These are phyloP conservation scores for Aphelenchoides fujianensis DNA, from an alignment of 1,140 invertebrate genomes.

Conservation along the genomic window DNA sequence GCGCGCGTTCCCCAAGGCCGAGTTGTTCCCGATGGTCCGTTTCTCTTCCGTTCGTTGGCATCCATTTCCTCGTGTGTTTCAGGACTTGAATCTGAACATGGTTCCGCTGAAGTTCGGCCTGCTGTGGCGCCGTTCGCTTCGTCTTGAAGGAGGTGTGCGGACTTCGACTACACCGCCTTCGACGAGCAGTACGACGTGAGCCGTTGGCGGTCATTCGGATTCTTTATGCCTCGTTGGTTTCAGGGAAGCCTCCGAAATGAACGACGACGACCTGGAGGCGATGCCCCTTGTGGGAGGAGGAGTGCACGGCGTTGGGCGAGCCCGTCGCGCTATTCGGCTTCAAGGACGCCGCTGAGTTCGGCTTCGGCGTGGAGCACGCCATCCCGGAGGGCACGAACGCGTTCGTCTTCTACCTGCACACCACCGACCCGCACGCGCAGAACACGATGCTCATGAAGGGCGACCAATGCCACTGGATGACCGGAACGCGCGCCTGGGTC, in stretches of 20 bases:
- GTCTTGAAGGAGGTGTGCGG: not conserved
- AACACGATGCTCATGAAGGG: not conserved
- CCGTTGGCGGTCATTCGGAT: not conserved
- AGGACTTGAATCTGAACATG: conserved; percentile 5
- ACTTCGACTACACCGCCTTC: conserved; percentile 19
- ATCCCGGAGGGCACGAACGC: conserved; percentile 7
- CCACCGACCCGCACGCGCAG: not conserved
- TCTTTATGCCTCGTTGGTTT: conserved; percentile 7
- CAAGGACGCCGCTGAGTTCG: not conserved
- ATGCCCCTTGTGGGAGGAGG: conserved; percentile 16
- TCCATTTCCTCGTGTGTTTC: too few relatives aligned
- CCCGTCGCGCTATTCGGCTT: not conserved
- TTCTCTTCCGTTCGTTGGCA: not conserved
- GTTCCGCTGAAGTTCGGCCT: conserved; percentile 3
- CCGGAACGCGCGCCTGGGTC: conserved; percentile 7
- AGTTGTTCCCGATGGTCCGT: not conserved
- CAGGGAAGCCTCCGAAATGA: not conserved
- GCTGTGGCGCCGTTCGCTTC: not conserved
- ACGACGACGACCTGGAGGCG: conserved; percentile 13
- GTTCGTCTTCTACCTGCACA: not conserved
- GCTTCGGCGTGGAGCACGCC: not conserved
- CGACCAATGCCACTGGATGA: not conserved
- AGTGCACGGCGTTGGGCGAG: not conserved
- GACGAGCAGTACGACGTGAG: not conserved
- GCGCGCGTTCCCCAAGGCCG: not conserved